Evolutionary conservation across 2,113 vertebrate species (phyloP).

Genomic region (Nestor notabilis): DNA sequence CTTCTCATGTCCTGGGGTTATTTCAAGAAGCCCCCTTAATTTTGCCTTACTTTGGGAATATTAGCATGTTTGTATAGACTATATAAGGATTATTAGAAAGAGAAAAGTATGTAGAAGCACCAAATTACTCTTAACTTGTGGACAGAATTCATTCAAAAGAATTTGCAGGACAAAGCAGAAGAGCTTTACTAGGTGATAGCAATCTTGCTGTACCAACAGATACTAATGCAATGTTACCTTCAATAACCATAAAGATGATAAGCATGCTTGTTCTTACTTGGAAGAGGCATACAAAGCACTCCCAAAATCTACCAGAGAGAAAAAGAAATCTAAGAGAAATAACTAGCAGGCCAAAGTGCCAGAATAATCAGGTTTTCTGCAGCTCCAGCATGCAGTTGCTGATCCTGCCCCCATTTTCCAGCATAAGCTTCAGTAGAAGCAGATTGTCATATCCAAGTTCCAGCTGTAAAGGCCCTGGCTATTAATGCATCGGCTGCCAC

Average conservation of each 20-base stretch:
- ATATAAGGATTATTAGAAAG: not conserved
- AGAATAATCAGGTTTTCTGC: not conserved
- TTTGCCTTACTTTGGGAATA: not conserved
- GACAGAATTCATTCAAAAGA: not conserved
- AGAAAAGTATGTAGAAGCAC: not conserved
- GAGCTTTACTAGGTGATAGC: not conserved
- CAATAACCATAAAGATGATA: not conserved
- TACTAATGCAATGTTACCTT: not conserved
- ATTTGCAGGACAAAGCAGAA: not conserved
- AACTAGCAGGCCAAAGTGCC: not conserved
- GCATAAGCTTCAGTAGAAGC: not conserved
- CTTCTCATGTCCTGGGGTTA: not conserved
- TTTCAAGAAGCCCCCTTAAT: not conserved
- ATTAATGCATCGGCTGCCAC: not conserved
- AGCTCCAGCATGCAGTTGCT: not conserved
- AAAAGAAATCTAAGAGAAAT: not conserved
- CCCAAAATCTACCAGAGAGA: not conserved
- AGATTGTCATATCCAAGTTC: not conserved
- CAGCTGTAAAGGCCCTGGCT: not conserved
- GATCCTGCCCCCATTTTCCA: not conserved
- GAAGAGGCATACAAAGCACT: not conserved
- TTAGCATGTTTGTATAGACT: not conserved
- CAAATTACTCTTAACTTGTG: not conserved
- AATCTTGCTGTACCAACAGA: not conserved
- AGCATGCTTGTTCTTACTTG: not conserved